Base-by-base conservation (phyloP, 2,888 invertebrate species). In the Tipula lateralis region DNA sequence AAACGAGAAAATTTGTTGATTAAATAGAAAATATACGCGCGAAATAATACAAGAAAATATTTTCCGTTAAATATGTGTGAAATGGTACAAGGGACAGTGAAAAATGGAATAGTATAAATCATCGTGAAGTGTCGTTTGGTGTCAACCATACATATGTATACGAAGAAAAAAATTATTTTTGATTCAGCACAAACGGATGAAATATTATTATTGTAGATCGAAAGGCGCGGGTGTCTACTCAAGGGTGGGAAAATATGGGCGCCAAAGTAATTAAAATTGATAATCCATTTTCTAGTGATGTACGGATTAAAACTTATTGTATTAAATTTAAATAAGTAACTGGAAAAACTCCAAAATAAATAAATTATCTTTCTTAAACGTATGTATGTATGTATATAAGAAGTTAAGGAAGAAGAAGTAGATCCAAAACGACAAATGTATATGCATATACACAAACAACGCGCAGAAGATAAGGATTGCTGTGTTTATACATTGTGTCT, bases 1-100 rank as follows among this genome's bases (percentile, higher is more conserved):
- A 66, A 24, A 66, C 24, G 66, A 66, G 66, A 66, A 24, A 66
- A 66, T 66, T 66, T 19, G 66, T 24, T 66, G 66, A 66, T 66
- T 66, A 66, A 66, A 66, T 66, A 66, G 16, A 16, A 16, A 39
- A 44, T n/a, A 44, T 7, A 7, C 44, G 44, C 44, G 44, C 44
- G 44, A 44, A 44, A 16, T 19, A 66, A 9, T 9, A 24, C 1
- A 66, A 24, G 24, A 66, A 66, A 66, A 7, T 24, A 24, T 66
- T 66, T 66, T 66, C 24, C 24, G 66, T 66, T 66, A 66, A 66
- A 66, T 66, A 66, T 66, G 66, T 66, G 66, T 66, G 66, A 66
- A 66, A 66, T 66, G 66, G 24, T 66, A 66, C 24, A 24, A 24
- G 24, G 24, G 9, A 66, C 66, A 66, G 66, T 66, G 66, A 66